Evolutionary conservation across 2,888 invertebrate species (phyloP), one percentile per base, ranked within the genome.

Genomic region (Myathropa florea): DNA sequence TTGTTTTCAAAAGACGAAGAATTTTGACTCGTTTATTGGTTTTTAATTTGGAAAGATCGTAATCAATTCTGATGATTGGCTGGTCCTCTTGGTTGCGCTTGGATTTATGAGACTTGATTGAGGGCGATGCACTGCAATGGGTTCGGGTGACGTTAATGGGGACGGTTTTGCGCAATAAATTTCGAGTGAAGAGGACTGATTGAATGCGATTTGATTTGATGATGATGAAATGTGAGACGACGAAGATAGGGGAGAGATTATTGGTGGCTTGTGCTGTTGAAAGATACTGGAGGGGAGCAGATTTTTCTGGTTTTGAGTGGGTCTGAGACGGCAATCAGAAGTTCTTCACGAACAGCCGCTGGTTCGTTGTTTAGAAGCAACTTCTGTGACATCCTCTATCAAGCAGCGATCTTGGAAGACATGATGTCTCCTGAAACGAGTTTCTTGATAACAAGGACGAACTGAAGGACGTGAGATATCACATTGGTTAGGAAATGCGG

Each of bases 11-110:
- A 86, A 73, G 46, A 46, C 4, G 46, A 46, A 18, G 18, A 46
- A 18, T 46, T 82, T 86, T 78, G 72, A 82, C 82, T 78, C 73
- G 82, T 78, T 86, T 82, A 86, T 86, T 86, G 85, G 76, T 70
- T 77, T 78, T 82, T 86, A 86, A 86, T 86, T 82, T 70, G 82
- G 55, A 77, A 82, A 82, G 85, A 82, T 73, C 59, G 85, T 78
- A 82, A 82, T 82, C 85, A 78, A 86, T 82, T 81, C 30, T 7
- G 78, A 9, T 78, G 85, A 82, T 82, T 82, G 72, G 67, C 53
- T 53, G 55, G 67, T 59, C 14, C n/a, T 12, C 26, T 39, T 46
- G 39, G 3, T 46, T 18, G 46, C 0, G 46, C 18, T 18, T n/a
- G 7, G 46, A 81, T 81, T 81, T 81, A 81, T 81, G 75, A 70